Evolutionary conservation across 2,888 invertebrate genomes (phyloP), one percentile per base, ranked within the genome.

Genomic region (Liodrosophila aerea): DNA sequence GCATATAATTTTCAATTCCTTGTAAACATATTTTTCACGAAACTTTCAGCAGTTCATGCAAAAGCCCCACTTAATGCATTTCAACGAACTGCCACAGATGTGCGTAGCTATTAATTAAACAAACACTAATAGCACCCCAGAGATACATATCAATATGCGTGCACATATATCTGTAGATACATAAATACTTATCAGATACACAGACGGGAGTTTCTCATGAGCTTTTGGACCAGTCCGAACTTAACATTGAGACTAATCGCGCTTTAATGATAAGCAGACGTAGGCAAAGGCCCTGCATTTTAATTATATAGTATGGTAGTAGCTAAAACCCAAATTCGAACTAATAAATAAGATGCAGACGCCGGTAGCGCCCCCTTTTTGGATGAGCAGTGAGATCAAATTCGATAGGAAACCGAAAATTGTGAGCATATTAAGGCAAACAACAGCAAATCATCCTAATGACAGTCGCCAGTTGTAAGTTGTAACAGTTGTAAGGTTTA

Each of bases 301-400:
- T 81, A 76, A 84, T 84, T 76, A 77, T 69, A 61, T 11, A 53
- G 18, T 51, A 44, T 37, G 45, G 29, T 22, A 5, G 22, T 22
- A 5, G 22, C 22, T 22, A 30, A 11, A 39, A 39, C 40, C 27
- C 75, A 59, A 62, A 64, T 30, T 13, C 50, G 40, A 77, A 53
- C 82, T 60, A 82, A 69, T 77, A 69, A 85, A 81, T 64, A 74
- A 59, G 50, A 44, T 61, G 67, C 41, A 41, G 60, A 47, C 50
- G 68, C 47, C 51, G 53, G 60, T 66, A 66, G 67, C 60, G 54
- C 67, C 53, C 43, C 34, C 22, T 22, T 22, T 22, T 22, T 22
- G 22, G 22, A 22, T 22, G 5, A 2, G 22, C 22, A 22, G 22
- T 4, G 22, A 22, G 2, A 22, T 5, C 27, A 50, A 29, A 27